Evolutionary conservation across 2,113 vertebrate species (phyloP).

Genomic region (Tursiops truncatus): DNA sequence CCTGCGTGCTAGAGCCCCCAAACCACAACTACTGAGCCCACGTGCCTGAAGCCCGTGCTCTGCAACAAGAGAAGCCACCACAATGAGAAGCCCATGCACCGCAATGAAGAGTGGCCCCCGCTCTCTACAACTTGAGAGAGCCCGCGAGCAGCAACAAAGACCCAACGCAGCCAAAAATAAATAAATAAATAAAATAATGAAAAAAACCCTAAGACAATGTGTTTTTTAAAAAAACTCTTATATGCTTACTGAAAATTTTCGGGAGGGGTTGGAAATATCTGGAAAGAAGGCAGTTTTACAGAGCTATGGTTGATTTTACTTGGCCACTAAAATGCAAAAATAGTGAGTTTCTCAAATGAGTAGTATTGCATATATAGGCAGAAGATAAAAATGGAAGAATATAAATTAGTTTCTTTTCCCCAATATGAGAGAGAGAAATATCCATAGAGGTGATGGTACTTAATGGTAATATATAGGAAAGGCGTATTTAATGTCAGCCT

Average conservation of each 20-base stretch:
- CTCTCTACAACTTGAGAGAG: too few species aligned
- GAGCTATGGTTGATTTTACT: neutral
- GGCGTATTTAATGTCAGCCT: neutral
- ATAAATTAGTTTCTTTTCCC: neutral
- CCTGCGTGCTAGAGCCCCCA: too few species aligned
- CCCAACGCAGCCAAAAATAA: too few species aligned
- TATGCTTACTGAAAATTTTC: neutral
- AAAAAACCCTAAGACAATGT: too few species aligned
- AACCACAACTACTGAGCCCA: too few species aligned
- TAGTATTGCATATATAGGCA: neutral
- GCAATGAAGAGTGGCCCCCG: too few species aligned
- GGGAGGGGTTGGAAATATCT: neutral
- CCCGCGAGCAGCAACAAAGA: too few species aligned
- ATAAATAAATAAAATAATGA: too few species aligned
- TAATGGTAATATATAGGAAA: neutral
- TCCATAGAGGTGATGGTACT: neutral
- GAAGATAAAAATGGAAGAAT: neutral
- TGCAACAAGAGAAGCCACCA: too few species aligned
- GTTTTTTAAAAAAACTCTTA: neutral
- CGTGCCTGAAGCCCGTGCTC: accelerated
- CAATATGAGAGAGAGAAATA: neutral
- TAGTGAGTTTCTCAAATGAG: neutral
- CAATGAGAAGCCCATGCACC: too few species aligned
- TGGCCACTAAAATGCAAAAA: neutral
- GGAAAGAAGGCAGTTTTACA: neutral